phyloP scores from a whole-genome alignment of 2,797 vertebrate genomes.

The Microctenopoma steveboyesi region DNA sequence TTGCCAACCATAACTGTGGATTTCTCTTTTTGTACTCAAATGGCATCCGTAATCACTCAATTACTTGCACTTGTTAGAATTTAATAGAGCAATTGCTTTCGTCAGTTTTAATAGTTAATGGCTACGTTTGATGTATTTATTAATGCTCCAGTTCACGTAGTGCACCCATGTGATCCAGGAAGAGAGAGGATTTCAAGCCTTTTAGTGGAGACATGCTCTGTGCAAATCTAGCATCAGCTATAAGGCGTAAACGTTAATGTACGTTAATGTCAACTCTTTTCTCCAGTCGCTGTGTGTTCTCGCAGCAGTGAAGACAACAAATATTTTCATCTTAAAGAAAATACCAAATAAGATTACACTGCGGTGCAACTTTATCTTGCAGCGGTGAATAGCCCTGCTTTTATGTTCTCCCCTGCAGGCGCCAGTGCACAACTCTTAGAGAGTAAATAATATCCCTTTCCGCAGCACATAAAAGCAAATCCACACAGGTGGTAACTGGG shows the following conservation, averaged over 20 bases:
- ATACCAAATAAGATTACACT: constrained; percentile 17
- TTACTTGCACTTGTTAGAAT: constrained; percentile 24
- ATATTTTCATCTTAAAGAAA: constrained; percentile 16
- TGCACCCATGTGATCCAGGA: neutral
- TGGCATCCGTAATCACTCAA: neutral
- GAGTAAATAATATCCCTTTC: constrained; percentile 50
- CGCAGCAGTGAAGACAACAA: constrained; percentile 8
- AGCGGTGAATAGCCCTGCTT: constrained; percentile 26
- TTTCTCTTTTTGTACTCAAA: constrained; percentile 24
- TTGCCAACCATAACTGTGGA: constrained; percentile 38
- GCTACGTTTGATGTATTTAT: constrained; percentile 10
- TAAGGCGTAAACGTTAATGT: neutral
- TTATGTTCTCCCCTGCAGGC: constrained; percentile 39
- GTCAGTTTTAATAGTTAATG: neutral
- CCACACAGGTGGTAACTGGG: constrained; percentile 46
- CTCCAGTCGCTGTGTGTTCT: constrained; percentile 6
- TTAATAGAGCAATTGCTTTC: constrained; percentile 1
- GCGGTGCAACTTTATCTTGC: constrained; percentile 1
- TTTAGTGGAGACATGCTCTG: neutral
- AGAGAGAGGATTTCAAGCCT: neutral
- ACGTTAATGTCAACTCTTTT: neutral
- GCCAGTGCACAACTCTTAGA: constrained; percentile 20
- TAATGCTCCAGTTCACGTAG: neutral
- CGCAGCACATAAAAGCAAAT: constrained; percentile 49
- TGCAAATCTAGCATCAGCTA: neutral